Percentiles rank a stretch among this genome's conserved stretches.
Evolutionary conservation across 2,888 invertebrate species (phyloP).

Genomic region (Hypomecis punctinalis): DNA sequence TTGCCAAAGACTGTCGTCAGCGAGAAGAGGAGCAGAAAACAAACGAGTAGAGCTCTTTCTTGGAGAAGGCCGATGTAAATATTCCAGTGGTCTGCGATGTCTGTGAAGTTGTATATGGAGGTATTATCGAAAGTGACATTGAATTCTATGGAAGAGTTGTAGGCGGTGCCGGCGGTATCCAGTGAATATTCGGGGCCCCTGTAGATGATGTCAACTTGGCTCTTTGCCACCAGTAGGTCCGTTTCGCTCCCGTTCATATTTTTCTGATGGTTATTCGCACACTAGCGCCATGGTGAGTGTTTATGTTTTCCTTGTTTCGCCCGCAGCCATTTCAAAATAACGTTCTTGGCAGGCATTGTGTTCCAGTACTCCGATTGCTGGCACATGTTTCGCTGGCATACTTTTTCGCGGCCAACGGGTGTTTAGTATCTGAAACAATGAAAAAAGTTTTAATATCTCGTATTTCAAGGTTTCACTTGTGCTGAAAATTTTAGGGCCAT

Average conservation of each 20-base stretch:
- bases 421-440: slow-evolving; percentile 71
- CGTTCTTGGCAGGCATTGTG: slow-evolving; percentile 80
- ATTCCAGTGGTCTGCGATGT: slow-evolving; percentile 71
- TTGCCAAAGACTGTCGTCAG: slow-evolving; percentile 98
- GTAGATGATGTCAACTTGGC: slow-evolving; percentile 71
- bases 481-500: neutral
- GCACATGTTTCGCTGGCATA: slow-evolving; percentile 75
- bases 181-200: slow-evolving; percentile 69
- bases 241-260: slow-evolving; percentile 79
- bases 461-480: neutral
- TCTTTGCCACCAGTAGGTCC: slow-evolving; percentile 73
- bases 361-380: slow-evolving; percentile 70
- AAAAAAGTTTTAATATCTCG: slow-evolving; percentile 35
- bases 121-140: slow-evolving; percentile 69
- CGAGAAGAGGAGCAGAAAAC: slow-evolving; percentile 93
- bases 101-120: slow-evolving; percentile 62
- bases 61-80: slow-evolving; percentile 80
- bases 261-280: slow-evolving; percentile 70
- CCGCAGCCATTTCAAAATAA: slow-evolving; percentile 81
- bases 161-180: slow-evolving; percentile 56
- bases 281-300: slow-evolving; percentile 78
- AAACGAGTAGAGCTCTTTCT: slow-evolving; percentile 91
- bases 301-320: slow-evolving; percentile 80
- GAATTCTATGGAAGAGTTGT: slow-evolving; percentile 66
- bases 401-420: slow-evolving; percentile 56